Evolutionary conservation across 2,113 vertebrate genomes (phyloP).

Genomic region (Catharus fuscescens): DNA sequence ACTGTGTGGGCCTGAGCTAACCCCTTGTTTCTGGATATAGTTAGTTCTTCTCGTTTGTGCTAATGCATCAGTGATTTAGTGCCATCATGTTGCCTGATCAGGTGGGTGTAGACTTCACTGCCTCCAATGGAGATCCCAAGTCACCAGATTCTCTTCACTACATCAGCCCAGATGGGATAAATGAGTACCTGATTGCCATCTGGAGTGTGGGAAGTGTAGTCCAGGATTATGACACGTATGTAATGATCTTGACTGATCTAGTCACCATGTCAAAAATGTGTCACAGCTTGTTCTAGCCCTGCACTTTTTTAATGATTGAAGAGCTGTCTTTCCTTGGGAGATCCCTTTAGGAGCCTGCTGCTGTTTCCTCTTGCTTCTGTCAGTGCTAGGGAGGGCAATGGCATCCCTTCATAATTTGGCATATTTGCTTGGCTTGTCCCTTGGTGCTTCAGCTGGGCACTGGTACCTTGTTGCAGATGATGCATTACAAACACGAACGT

Average conservation of each 20-base stretch:
- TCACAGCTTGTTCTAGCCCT: background rate
- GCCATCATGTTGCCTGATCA: constrained; percentile 30
- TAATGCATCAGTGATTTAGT: background rate
- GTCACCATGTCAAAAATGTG: background rate
- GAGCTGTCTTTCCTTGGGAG: background rate
- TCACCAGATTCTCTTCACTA: constrained; percentile 90
- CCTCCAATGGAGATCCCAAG: constrained; percentile 90
- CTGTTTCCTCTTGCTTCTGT: background rate
- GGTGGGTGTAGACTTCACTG: constrained; percentile 96
- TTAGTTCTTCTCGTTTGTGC: background rate
- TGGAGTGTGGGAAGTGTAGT: constrained; percentile 93
- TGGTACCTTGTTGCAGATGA: background rate
- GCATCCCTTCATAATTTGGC: background rate
- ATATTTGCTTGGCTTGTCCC: background rate
- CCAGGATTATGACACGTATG: constrained; percentile 92
- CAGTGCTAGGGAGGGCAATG: background rate
- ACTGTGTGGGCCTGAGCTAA: background rate
- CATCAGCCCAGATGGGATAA: constrained; percentile 88
- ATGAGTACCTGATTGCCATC: constrained; percentile 89
- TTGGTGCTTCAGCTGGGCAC: background rate
- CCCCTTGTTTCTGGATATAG: background rate
- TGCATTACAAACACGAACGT: background rate
- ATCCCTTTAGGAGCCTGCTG: background rate
- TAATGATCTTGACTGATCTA: background rate
- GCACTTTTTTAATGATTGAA: background rate